Evolutionary conservation across 2,888 invertebrate genomes (phyloP), one percentile per base, ranked within the genome.

Genomic region (Caenorhabditis doughertyi): DNA sequence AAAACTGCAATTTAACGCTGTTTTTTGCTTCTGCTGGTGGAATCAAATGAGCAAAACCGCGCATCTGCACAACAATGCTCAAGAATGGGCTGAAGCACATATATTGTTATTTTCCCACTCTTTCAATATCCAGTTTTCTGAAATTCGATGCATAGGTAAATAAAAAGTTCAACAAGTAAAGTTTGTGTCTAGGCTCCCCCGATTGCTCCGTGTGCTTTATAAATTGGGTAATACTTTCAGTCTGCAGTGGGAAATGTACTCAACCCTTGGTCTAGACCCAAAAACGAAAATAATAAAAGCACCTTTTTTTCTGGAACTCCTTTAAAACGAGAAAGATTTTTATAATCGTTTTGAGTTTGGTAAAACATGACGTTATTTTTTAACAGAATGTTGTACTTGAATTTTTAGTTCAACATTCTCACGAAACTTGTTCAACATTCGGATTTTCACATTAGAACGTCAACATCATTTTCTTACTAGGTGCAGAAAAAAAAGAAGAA

Each of bases 361-460:
- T n/a, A n/a, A n/a, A n/a, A n/a, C n/a, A 56, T 65, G 56, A 65
- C 64, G 72, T 73, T 16, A 32, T 8, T 25, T 55, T 3, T 47
- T 8, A 7, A 47, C 44, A 2, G 3, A n/a, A n/a, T n/a, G n/a
- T 3, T 18, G 13, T 18, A 47, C 44, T 47, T 13, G n/a, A 18
- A 18, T 18, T 18, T 47, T 8, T 47, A 35, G 21, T 68, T 77
- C 18, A 18, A 39, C 21, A 67, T 49, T 76, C 60, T 60, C 77
- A 77, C 77, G 77, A 68, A 77, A 53, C 68, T 27, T 70, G 49
- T 77, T 51, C 8, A 62, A 51, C 49, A 49, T 21, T 53, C 21
- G 18, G 76, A 51, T 32, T 51, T 49, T 25, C 51, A 35, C 68
- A 60, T 68, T 68, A 68, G 67, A 74, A 65, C 67, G 67, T 58